phyloP scores from a whole-genome alignment of 2,113 vertebrate genomes.

The Halcyon senegalensis region DNA sequence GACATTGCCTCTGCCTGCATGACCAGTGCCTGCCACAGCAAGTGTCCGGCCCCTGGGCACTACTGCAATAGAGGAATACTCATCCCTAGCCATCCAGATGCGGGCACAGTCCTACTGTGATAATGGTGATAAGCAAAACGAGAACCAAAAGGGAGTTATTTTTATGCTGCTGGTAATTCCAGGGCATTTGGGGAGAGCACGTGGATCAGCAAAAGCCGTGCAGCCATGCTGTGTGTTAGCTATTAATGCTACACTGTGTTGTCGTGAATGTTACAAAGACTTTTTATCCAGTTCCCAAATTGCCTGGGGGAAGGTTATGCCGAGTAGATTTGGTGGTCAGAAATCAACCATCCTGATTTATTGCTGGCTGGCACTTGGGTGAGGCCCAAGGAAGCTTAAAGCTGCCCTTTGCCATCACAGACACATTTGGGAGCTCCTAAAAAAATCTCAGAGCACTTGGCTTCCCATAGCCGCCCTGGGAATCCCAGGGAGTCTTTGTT shows the following conservation, averaged over 20 bases:
- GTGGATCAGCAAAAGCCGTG: background rate
- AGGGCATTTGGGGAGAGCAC: background rate
- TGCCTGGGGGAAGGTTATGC: background rate
- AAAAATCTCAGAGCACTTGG: background rate
- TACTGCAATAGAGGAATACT: background rate
- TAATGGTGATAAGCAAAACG: background rate
- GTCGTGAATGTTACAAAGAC: background rate
- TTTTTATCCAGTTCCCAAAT: background rate
- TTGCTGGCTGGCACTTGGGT: background rate
- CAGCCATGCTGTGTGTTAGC: background rate
- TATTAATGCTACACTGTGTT: fast-evolving
- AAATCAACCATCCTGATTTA: background rate
- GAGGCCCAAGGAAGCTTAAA: background rate
- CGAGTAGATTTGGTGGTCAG: background rate
- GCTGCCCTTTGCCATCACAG: background rate
- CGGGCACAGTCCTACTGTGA: fast-evolving
- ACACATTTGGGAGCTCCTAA: background rate
- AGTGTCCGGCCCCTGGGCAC: background rate
- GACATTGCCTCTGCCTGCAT: background rate
- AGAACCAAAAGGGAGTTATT: background rate
- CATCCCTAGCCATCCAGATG: background rate
- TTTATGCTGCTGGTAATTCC: background rate
- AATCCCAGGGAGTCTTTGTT: background rate
- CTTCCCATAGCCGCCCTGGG: background rate
- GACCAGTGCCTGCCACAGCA: background rate